Evolutionary conservation across 2,113 vertebrate genomes (phyloP), one percentile per base, ranked within the genome.

Genomic region (Prionailurus viverrinus): DNA sequence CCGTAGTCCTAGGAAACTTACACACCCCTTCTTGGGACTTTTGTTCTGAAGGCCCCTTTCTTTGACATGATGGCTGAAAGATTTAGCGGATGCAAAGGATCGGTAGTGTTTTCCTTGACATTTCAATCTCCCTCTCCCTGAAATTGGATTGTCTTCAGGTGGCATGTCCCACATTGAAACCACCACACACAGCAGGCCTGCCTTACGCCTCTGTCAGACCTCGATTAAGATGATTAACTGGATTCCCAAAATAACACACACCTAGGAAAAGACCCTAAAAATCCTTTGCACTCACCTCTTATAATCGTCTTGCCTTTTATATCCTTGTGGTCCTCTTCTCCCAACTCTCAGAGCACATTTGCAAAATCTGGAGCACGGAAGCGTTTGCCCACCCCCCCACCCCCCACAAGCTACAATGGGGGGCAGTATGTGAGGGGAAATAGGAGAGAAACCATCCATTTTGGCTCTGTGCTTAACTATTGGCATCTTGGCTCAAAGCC

Each of bases 401-500:
- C 76, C 86, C 92, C 93, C 91, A 86, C 73, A 88, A 97, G 76
- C 96, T 87, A 71, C 94, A 89, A 66, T 51, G 92, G 86, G 96
- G 96, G 92, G 74, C 11, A 65, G 73, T 3, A 14, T 53, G 41
- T 16, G n/a, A 91, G 45, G 7, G 61, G 81, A 27, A 95, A 95
- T 83, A 86, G 84, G 87, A 97, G 93, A 98, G 97, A 97, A 98
- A 84, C 92, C 97, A 94, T 98, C 96, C 98, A 98, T 98, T 98
- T 98, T 97, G 95, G 88, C 93, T 98, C 98, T 94, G 69, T 82
- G 89, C 97, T 98, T 96, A 98, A 98, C 98, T 98, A 97, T 98
- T 61, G 8, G 86, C 94, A 97, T 97, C 97, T 98, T 99, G 99
- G 98, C 97, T 96, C 95, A 25, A 25, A 31, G 98, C 98, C 99